Evolutionary conservation across 2,888 invertebrate species (phyloP).

Genomic region (Noctua janthina): DNA sequence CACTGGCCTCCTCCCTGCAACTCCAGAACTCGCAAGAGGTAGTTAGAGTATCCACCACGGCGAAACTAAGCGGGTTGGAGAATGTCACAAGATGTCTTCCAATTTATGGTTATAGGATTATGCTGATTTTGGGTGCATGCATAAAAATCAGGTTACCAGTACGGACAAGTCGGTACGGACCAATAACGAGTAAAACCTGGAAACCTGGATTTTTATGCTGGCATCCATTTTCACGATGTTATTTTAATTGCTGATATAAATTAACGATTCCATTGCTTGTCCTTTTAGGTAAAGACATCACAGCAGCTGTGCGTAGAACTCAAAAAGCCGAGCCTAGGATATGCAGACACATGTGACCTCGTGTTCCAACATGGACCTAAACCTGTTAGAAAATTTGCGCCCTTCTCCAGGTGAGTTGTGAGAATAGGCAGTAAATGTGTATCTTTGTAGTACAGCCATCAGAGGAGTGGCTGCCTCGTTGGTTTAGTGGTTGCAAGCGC

Average conservation of each 20-base stretch:
- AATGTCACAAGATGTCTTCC: not conserved
- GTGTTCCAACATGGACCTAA: slow-evolving; percentile 95
- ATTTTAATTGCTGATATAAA: not conserved
- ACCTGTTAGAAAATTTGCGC: slow-evolving; percentile 90
- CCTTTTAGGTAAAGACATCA: slow-evolving; percentile 93
- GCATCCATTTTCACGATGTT: no score
- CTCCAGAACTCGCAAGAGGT: not conserved
- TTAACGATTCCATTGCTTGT: not conserved
- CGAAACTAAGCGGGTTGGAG: not conserved
- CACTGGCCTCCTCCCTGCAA: not conserved
- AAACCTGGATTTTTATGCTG: not conserved
- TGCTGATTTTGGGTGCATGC: not conserved
- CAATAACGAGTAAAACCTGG: not conserved
- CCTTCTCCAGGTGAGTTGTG: slow-evolving; percentile 90
- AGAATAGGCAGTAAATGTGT: not conserved
- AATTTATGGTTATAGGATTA: not conserved
- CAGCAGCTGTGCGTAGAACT: slow-evolving; percentile 93
- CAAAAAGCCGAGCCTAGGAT: slow-evolving; percentile 93
- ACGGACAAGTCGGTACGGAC: not conserved
- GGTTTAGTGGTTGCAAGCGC: not conserved
- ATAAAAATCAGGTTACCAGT: not conserved
- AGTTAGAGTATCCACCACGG: not conserved
- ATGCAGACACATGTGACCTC: slow-evolving; percentile 95
- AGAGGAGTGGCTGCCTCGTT: not conserved
- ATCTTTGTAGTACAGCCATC: not conserved